Evolutionary conservation across 1,140 invertebrate genomes (phyloP).

Genomic region (Drosophila athabasca): DNA sequence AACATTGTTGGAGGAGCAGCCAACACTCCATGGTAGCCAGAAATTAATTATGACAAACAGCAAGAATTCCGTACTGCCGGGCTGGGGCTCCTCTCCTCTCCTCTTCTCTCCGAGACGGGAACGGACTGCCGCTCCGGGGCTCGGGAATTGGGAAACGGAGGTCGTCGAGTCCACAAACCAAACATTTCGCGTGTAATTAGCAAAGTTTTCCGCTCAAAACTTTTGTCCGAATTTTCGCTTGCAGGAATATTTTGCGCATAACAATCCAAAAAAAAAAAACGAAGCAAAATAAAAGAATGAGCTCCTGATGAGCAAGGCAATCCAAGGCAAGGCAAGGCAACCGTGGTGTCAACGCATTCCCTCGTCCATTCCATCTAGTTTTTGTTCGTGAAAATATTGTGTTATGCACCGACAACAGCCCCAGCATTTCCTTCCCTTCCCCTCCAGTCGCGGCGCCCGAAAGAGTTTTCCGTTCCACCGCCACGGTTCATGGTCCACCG

Average conservation of each 20-base stretch:
- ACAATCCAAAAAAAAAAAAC: constrained; percentile 36
- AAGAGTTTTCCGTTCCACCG: constrained; percentile 60
- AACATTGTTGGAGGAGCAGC: constrained; percentile 3
- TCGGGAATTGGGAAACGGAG: not conserved
- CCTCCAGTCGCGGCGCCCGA: constrained; percentile 28
- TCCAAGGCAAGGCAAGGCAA: constrained; percentile 14
- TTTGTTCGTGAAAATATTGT: constrained; percentile 24
- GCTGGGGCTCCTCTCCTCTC: not conserved
- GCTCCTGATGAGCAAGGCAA: constrained; percentile 15
- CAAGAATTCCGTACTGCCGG: constrained; percentile 31
- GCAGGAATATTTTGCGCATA: constrained; percentile 55
- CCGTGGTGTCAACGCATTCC: constrained; percentile 4
- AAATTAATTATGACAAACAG: constrained; percentile 66
- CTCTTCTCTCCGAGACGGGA: no score
- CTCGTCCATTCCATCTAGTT: no score
- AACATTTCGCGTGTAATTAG: constrained; percentile 70
- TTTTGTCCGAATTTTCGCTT: constrained; percentile 51
- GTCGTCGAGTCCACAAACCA: constrained; percentile 39
- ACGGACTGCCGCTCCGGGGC: no score
- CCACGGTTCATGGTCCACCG: constrained; percentile 4
- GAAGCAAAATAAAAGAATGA: constrained; percentile 17
- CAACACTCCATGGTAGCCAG: constrained; percentile 17
- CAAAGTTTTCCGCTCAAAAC: constrained; percentile 69
- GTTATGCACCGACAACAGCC: constrained; percentile 44
- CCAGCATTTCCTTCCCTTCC: constrained; percentile 36